Evolutionary conservation across 2,888 invertebrate genomes (phyloP).

Genomic region (Agapetus fuscipes): DNA sequence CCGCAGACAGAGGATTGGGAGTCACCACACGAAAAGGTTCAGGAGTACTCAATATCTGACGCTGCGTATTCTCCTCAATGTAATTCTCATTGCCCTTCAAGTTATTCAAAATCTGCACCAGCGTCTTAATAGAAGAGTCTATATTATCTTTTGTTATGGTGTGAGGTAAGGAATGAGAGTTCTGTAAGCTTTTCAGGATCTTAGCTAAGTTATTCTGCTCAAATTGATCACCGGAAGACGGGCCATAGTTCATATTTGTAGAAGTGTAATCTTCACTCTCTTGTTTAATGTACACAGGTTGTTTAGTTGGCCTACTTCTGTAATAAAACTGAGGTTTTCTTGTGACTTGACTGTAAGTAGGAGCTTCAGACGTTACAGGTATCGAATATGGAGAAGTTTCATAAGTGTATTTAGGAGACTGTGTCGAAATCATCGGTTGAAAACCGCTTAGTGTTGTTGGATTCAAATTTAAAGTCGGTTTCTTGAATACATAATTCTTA

Average conservation of each 20-base stretch:
- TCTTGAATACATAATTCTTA: constrained; percentile 11
- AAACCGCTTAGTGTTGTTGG: constrained; percentile 15
- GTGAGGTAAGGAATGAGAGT: constrained; percentile 66
- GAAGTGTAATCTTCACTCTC: constrained; percentile 20
- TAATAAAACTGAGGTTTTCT: constrained; percentile 11
- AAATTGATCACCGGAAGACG: constrained; percentile 12
- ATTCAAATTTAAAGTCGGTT: constrained; percentile 5
- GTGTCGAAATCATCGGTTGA: constrained; percentile 12
- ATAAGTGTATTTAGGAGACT: constrained; percentile 3
- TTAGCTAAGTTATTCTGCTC: constrained; percentile 33
- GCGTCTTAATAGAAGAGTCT: constrained; percentile 66
- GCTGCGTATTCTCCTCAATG: constrained; percentile 21
- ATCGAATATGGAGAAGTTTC: constrained; percentile 6
- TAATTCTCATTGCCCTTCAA: constrained; percentile 27
- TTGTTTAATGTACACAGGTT: constrained; percentile 2
- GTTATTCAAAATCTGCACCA: constrained; percentile 64
- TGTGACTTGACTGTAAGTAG: constrained; percentile 3
- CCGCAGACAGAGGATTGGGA: constrained; percentile 2
- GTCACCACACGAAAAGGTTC: constrained; percentile 7
- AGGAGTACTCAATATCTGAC: constrained; percentile 10
- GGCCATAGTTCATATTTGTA: constrained; percentile 15
- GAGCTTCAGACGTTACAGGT: constrained; percentile 6
- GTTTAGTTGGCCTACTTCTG: constrained; percentile 9
- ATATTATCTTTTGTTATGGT: constrained; percentile 68
- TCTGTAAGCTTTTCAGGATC: constrained; percentile 61